A percentile compares a stretch with the other conserved stretches of the same genome.
phyloP scores from a whole-genome alignment of 2,888 invertebrate species.

The Latrodectus elegans region DNA sequence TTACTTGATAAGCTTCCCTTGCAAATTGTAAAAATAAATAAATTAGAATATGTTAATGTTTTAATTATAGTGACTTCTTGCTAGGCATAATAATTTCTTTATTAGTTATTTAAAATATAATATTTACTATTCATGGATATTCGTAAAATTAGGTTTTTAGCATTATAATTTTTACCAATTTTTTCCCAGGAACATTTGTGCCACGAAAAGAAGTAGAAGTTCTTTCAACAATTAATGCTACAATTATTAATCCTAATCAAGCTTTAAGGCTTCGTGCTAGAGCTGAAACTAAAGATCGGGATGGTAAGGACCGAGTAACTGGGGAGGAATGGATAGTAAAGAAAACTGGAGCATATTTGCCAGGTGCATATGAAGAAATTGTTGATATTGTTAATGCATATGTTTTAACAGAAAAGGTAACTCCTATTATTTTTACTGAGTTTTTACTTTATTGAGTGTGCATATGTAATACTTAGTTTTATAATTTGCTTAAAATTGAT shows the following conservation, averaged over 20 bases:
- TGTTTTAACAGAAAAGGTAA: conserved; percentile 77
- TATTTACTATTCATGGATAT: too few relatives aligned
- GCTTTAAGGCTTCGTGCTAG: conserved; percentile 76
- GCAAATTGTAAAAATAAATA: too few relatives aligned
- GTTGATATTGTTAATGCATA: conserved; percentile 76
- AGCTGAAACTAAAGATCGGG: conserved; percentile 75
- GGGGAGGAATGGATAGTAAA: conserved; percentile 78
- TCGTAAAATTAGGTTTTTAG: background rate
- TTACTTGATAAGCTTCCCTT: too few relatives aligned
- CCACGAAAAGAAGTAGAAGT: conserved; percentile 77
- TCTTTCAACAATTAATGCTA: conserved; percentile 75
- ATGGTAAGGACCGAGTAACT: conserved; percentile 72
- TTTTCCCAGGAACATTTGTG: conserved; percentile 76
- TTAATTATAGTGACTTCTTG: too few relatives aligned
- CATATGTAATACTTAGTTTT: too few relatives aligned
- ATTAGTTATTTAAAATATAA: too few relatives aligned
- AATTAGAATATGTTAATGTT: too few relatives aligned
- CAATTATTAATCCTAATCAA: conserved; percentile 76
- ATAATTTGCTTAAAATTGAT: too few relatives aligned
- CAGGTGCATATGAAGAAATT: conserved; percentile 78
- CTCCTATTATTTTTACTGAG: background rate
- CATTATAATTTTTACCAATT: background rate
- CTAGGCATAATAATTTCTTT: too few relatives aligned
- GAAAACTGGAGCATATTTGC: conserved; percentile 77
- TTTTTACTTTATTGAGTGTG: too few relatives aligned